Conservation (phyloP, 2,797 vertebrate genomes). For the Miichthys miiuy region DNA sequence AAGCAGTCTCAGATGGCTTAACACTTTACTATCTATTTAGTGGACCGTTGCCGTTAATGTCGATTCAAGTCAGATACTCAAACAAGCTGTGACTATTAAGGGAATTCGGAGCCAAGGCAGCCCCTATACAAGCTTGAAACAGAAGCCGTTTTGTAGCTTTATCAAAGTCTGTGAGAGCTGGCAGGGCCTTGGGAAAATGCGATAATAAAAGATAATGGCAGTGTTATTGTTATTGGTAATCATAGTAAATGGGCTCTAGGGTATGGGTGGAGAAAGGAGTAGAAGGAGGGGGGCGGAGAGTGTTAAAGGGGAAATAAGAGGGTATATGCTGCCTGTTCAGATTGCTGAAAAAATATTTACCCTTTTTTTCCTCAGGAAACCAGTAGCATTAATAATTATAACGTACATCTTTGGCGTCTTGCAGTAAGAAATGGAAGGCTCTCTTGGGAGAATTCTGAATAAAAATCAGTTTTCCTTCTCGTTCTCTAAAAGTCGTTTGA, state of each 20-base stretch:
- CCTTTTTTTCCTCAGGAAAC: constrained; percentile 39
- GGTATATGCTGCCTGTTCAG: constrained; percentile 29
- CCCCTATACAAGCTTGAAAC: constrained; percentile 55
- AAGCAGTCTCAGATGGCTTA: constrained; percentile 58
- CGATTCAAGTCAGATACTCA: constrained; percentile 57
- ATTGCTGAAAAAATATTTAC: constrained; percentile 50
- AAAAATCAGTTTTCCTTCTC: background rate
- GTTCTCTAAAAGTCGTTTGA: constrained; percentile 13
- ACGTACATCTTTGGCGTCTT: background rate
- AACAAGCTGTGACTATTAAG: constrained; percentile 64
- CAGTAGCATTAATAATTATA: constrained; percentile 36
- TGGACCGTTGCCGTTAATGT: constrained; percentile 66
- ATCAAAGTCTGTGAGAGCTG: constrained; percentile 68
- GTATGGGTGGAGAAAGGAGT: constrained; percentile 50
- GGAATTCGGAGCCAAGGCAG: constrained; percentile 53
- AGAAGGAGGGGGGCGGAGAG: constrained; percentile 16
- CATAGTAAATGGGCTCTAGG: constrained; percentile 74
- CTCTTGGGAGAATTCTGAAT: background rate
- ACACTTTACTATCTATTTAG: constrained; percentile 68
- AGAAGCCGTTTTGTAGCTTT: constrained; percentile 68
- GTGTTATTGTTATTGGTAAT: constrained; percentile 81
- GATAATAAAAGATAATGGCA: constrained; percentile 81
- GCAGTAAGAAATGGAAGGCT: constrained; percentile 9
- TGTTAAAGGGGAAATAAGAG: constrained; percentile 33
- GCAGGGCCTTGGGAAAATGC: constrained; percentile 61